Evolutionary conservation across 2,113 vertebrate genomes (phyloP).

Genomic region (Desmodus rotundus): DNA sequence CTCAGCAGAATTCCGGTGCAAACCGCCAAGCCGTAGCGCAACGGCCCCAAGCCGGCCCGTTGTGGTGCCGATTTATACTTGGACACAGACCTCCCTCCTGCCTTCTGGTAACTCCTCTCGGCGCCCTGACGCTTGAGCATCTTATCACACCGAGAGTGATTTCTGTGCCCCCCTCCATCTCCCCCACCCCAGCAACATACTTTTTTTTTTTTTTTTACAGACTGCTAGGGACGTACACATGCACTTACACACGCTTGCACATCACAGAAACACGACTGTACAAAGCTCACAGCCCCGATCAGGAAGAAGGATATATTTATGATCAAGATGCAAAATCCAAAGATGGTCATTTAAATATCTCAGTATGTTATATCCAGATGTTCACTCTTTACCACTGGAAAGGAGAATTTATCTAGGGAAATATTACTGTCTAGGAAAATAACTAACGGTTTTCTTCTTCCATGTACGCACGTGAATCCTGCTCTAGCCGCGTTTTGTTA

Average conservation of each 20-base stretch:
- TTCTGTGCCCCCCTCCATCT: background rate
- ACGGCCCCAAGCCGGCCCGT: fast-evolving
- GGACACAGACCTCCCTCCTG: background rate
- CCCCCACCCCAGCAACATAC: background rate
- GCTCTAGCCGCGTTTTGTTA: background rate
- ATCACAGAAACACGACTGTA: background rate
- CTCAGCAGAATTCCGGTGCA: background rate
- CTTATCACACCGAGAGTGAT: background rate
- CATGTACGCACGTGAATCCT: background rate
- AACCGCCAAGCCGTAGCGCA: fast-evolving
- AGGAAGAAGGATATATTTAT: background rate
- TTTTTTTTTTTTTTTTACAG: background rate
- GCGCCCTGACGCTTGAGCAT: background rate
- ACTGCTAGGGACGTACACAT: background rate
- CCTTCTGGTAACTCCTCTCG: background rate
- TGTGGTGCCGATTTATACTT: background rate
- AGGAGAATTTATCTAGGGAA: background rate
- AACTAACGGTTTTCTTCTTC: conserved; percentile 16
- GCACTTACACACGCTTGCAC: background rate
- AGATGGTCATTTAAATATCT: background rate
- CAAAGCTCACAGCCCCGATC: background rate
- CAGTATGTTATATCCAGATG: conserved; percentile 15
- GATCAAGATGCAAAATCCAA: background rate
- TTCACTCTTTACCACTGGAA: background rate
- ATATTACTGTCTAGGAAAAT: background rate